Evolutionary conservation across 2,888 invertebrate species (phyloP).

Genomic region (Amphipoea lucens): DNA sequence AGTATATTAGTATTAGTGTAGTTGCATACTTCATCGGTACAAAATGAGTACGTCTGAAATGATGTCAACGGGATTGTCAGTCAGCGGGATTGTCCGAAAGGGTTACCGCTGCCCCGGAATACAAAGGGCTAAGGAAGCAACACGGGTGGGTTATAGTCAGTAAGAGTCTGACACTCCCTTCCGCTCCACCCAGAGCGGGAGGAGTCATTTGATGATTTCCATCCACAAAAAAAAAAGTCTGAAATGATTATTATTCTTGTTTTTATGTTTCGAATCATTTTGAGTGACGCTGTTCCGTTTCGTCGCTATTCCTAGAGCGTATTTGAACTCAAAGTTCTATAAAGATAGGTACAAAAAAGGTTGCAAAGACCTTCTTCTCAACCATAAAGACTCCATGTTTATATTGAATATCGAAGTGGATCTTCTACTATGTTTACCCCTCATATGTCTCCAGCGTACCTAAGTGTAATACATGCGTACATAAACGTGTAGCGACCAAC

Average conservation of each 20-base stretch:
- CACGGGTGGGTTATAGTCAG: too few relatives aligned
- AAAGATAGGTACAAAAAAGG: neutral
- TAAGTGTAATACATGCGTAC: constrained; percentile 35
- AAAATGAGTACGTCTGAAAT: too few relatives aligned
- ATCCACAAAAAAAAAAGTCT: too few relatives aligned
- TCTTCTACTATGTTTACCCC: neutral
- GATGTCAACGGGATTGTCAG: too few relatives aligned
- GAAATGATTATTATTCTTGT: neutral
- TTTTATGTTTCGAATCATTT: neutral
- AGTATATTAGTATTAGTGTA: too few relatives aligned
- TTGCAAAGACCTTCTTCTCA: neutral
- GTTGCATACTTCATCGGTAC: too few relatives aligned
- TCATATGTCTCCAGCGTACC: neutral
- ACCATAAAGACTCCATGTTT: neutral
- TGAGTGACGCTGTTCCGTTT: neutral
- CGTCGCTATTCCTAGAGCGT: neutral
- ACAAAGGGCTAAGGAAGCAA: too few relatives aligned
- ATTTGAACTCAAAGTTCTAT: neutral
- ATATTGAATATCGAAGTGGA: neutral
- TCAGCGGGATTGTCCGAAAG: too few relatives aligned
- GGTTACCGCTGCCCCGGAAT: too few relatives aligned
- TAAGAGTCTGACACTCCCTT: too few relatives aligned
- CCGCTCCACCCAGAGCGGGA: too few relatives aligned
- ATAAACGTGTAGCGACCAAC: constrained; percentile 35
- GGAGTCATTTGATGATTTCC: too few relatives aligned